Evolutionary conservation across 2,888 invertebrate species (phyloP).

Genomic region (Carabus problematicus): DNA sequence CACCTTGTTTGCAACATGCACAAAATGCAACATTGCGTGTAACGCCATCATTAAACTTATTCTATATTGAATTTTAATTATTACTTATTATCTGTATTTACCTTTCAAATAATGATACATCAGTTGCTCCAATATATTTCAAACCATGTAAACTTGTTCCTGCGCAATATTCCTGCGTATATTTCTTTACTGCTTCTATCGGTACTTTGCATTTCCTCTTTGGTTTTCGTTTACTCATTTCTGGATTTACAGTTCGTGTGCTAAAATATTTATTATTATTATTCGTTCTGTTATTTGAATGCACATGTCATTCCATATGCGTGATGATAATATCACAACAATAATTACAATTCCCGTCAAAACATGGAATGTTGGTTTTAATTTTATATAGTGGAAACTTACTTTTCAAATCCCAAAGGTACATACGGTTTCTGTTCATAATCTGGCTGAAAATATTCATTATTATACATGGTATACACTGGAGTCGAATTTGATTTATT

Average conservation of each 20-base stretch:
- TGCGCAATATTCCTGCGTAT: conserved; percentile 28
- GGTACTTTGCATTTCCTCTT: conserved; percentile 15
- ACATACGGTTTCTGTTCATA: too few species aligned
- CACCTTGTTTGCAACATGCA: neutral
- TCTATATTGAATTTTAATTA: neutral
- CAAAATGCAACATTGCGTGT: neutral
- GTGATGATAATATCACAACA: too few species aligned
- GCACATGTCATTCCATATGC: too few species aligned
- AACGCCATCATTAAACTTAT: too few species aligned
- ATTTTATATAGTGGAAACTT: too few species aligned
- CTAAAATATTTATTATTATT: neutral
- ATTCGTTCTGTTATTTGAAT: too few species aligned
- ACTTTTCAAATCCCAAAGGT: too few species aligned
- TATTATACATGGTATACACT: too few species aligned
- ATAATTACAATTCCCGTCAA: too few species aligned
- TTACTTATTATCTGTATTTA: conserved; percentile 1
- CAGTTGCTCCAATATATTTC: conserved; percentile 22
- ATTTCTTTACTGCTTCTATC: conserved; percentile 19
- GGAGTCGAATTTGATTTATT: too few species aligned
- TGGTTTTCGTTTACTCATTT: conserved; percentile 12
- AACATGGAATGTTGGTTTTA: too few species aligned
- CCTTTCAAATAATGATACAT: conserved; percentile 29
- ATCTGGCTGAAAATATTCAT: too few species aligned
- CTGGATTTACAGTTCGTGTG: neutral
- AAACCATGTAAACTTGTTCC: conserved; percentile 34